Conservation (phyloP, 2,888 invertebrate genomes). For the Laothoe populi region DNA sequence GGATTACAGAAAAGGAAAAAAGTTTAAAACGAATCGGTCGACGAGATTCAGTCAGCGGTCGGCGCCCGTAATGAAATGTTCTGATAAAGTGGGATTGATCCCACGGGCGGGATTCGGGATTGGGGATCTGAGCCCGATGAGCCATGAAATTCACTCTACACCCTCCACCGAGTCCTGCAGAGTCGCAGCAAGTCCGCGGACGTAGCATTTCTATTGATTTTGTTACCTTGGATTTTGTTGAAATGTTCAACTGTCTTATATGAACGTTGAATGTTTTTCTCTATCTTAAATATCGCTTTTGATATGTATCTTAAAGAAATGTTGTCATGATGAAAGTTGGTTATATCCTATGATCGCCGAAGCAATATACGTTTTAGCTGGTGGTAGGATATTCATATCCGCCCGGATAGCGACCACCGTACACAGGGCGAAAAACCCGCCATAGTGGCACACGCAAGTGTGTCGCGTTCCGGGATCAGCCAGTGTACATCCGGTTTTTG, state of each 20-base stretch:
- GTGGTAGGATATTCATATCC: no score
- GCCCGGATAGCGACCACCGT: no score
- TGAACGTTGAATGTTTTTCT: not conserved
- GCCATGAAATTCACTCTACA: conserved; percentile 55
- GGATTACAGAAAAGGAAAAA: conserved; percentile 23
- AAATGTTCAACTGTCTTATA: not conserved
- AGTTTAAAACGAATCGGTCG: conserved; percentile 26
- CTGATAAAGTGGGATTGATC: conserved; percentile 70
- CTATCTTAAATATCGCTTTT: no score
- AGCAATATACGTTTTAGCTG: no score
- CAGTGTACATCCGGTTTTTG: no score
- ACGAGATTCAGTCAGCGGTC: conserved; percentile 26
- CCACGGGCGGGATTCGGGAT: conserved; percentile 48
- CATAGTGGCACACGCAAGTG: no score
- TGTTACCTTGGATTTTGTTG: conserved; percentile 18
- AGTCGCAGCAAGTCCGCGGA: conserved; percentile 9
- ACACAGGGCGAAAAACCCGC: no score
- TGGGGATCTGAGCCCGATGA: conserved; percentile 49
- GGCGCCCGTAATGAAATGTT: conserved; percentile 56
- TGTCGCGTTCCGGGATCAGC: no score
- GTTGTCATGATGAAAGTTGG: no score
- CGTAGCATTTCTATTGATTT: conserved; percentile 22
- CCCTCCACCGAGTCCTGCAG: conserved; percentile 29
- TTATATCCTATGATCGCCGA: no score
- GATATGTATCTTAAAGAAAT: not conserved